Conservation (phyloP, 1,140 invertebrate genomes). For the Drosophila equinoxialis region DNA sequence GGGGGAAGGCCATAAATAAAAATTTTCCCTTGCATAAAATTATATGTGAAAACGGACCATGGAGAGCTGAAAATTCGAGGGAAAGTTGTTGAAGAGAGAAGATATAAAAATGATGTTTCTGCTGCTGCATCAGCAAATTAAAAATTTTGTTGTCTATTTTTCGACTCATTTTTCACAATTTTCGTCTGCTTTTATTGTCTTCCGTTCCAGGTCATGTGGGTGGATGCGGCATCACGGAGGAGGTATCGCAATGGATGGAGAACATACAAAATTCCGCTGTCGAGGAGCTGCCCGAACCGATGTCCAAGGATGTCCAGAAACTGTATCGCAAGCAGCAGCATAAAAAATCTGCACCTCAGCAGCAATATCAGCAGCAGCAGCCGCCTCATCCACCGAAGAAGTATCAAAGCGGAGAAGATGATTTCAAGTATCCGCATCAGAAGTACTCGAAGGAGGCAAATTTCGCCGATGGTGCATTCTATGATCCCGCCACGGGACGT, state of each 20-base stretch:
- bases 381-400: constrained; percentile 81
- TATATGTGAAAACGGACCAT: constrained; percentile 23
- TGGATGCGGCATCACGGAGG: constrained; percentile 94
- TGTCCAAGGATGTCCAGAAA: constrained; percentile 80
- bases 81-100: constrained; percentile 20
- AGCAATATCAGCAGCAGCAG: constrained; percentile 61
- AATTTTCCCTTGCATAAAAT: constrained; percentile 50
- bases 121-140: constrained; percentile 52
- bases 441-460: constrained; percentile 83
- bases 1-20: constrained; percentile 60
- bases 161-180: constrained; percentile 43
- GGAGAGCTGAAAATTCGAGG: constrained; percentile 1
- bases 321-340: constrained; percentile 75
- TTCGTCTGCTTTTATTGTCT: constrained; percentile 29
- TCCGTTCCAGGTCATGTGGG: constrained; percentile 87
- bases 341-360: constrained; percentile 64
- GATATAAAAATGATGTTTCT: constrained; percentile 18
- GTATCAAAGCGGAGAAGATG: constrained; percentile 71
- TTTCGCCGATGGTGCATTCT: constrained; percentile 72
- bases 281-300: constrained; percentile 78
- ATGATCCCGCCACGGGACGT: constrained; percentile 71
- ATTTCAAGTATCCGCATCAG: constrained; percentile 81
- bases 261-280: constrained; percentile 93
- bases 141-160: constrained; percentile 42
- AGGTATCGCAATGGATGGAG: constrained; percentile 96